These are phyloP conservation scores for Nomada flava DNA, from an alignment of 2,888 invertebrate genomes.

Conservation along the genomic window DNA sequence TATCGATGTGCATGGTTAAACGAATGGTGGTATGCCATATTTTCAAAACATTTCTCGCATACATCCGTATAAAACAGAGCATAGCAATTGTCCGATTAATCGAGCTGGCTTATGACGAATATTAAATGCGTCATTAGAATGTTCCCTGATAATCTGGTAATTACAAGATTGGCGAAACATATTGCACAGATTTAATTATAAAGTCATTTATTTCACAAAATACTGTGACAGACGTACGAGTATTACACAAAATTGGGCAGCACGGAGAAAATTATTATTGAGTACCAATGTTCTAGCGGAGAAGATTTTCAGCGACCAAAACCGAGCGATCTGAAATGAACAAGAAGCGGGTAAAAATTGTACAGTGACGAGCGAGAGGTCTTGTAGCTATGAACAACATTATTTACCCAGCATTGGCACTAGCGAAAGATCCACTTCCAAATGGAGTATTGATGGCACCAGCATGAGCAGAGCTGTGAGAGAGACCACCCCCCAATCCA, in stretches of 20 bases:
- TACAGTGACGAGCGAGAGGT: too few species aligned
- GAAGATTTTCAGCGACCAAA: background rate
- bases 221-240: background rate
- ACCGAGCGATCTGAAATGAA: background rate
- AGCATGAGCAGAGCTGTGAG: slow-evolving; percentile 62
- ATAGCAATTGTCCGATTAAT: background rate
- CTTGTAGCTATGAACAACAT: background rate
- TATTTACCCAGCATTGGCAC: slow-evolving; percentile 67
- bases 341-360: background rate
- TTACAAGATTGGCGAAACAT: background rate
- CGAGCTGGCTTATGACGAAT: background rate
- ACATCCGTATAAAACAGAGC: slow-evolving; percentile 51
- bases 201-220: slow-evolving; percentile 46
- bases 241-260: slow-evolving; percentile 21
- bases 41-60: slow-evolving; percentile 57
- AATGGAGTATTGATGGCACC: slow-evolving; percentile 70
- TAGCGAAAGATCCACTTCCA: slow-evolving; percentile 68
- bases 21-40: slow-evolving; percentile 31
- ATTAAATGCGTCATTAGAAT: background rate
- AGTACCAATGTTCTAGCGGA: background rate
- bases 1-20: slow-evolving; percentile 9
- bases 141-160: background rate
- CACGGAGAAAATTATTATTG: background rate
- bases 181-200: background rate
- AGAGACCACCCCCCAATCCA: slow-evolving; percentile 37